Conservation (phyloP, 2,888 invertebrate genomes). For the Dermolepida albohirtum region DNA sequence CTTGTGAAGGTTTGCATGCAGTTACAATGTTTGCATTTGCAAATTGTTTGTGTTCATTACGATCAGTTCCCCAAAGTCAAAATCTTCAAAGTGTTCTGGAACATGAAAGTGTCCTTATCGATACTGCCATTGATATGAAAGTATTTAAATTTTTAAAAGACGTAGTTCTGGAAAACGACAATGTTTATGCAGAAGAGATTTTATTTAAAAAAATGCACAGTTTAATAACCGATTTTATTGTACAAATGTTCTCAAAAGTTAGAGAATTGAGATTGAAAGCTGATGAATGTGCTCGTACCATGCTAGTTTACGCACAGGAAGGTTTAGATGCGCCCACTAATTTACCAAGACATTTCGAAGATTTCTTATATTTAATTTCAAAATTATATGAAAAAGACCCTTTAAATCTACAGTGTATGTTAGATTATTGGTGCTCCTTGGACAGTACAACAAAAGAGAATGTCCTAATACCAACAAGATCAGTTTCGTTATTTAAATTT, state of each 20-base stretch:
- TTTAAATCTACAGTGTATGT: conserved; percentile 74
- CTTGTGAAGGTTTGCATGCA: conserved; percentile 70
- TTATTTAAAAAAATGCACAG: conserved; percentile 86
- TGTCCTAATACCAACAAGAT: conserved; percentile 69
- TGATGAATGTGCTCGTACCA: conserved; percentile 88
- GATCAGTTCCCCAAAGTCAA: conserved; percentile 70
- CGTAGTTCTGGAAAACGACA: conserved; percentile 76
- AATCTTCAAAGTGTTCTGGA: conserved; percentile 72
- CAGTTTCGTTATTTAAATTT: conserved; percentile 90
- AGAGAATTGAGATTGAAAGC: conserved; percentile 85
- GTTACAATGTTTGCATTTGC: conserved; percentile 78
- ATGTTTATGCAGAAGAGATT: conserved; percentile 82
- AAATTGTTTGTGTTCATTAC: conserved; percentile 74
- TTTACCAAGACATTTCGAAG: conserved; percentile 83
- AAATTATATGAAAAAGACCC: conserved; percentile 83
- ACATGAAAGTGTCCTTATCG: conserved; percentile 84
- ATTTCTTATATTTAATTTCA: conserved; percentile 82
- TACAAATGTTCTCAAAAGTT: conserved; percentile 91
- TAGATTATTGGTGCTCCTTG: conserved; percentile 86
- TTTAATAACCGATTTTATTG: conserved; percentile 91
- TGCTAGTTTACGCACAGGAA: conserved; percentile 79
- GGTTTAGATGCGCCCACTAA: conserved; percentile 83
- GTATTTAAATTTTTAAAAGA: conserved; percentile 85
- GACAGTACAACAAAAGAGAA: conserved; percentile 64
- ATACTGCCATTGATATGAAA: conserved; percentile 81